Percentiles rank a stretch among this genome's conserved stretches.
Evolutionary conservation across 2,888 invertebrate species (phyloP).

Genomic region (Tetrapedia diversipes): DNA sequence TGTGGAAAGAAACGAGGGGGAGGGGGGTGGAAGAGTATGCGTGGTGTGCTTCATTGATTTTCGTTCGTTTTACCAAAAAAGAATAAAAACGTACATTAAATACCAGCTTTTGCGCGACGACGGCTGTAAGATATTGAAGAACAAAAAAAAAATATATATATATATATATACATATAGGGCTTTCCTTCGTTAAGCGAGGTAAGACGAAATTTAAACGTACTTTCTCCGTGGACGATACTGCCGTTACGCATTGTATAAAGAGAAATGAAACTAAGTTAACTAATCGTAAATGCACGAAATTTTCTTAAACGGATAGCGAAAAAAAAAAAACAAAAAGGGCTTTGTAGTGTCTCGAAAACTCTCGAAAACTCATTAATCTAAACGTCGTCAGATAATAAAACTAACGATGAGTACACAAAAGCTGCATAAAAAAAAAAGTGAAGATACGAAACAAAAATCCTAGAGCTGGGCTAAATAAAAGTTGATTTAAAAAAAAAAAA

Average conservation of each 20-base stretch:
- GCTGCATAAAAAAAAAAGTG: conserved; percentile 48
- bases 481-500: conserved; percentile 4
- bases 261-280: conserved; percentile 68
- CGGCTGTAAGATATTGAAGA: conserved; percentile 71
- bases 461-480: conserved; percentile 61
- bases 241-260: conserved; percentile 73
- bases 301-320: conserved; percentile 72
- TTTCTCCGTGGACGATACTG: conserved; percentile 77
- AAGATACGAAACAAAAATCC: conserved; percentile 51
- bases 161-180: conserved; percentile 57
- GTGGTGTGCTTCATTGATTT: conserved; percentile 69
- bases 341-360: conserved; percentile 74
- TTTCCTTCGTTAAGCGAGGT: conserved; percentile 71
- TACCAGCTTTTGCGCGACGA: conserved; percentile 85
- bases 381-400: conserved; percentile 70
- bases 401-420: conserved; percentile 45
- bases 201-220: conserved; percentile 73
- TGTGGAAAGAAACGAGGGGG: conserved; percentile 40
- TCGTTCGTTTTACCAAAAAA: conserved; percentile 64
- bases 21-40: conserved; percentile 59
- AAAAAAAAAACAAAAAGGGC: conserved; percentile 62
- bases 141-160: conserved; percentile 32
- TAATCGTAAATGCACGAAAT: conserved; percentile 73
- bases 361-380: conserved; percentile 69
- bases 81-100: conserved; percentile 76